Evolutionary conservation across 2,113 vertebrate species (phyloP), one percentile per base, ranked within the genome.

Genomic region (Callaeas wilsoni): DNA sequence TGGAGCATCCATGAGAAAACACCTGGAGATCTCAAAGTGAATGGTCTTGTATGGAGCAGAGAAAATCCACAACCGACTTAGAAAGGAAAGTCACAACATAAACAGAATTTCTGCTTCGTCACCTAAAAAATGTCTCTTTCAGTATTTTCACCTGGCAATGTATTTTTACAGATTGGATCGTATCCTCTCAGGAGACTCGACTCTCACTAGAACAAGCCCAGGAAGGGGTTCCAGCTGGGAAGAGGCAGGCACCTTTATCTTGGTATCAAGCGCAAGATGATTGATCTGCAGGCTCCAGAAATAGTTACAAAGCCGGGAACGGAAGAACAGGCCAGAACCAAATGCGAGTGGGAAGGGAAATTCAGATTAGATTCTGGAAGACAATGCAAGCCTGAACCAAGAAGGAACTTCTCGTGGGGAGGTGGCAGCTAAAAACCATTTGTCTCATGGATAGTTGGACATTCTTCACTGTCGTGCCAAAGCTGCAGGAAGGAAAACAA

Each of bases 341-440:
- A 91, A 83, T 59, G 35, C 3, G 68, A 96, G 71, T 83, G 68
- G 95, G 82, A 96, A 95, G 91, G 87, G 84, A 93, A 96, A 96
- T 87, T 82, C 93, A 89, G 96, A 96, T 97, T 97, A 96, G 94
- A 94, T 93, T 96, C 83, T 91, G 79, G 63, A 88, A 69, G 82
- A 95, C 95, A 96, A 94, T 94, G 73, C 32, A 63, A 95, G 90
- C 33, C 82, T 91, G 80, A 94, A 94, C 67, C 82, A 90, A 79
- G 90, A 96, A 92, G 1, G 1, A 93, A 90, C 63, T 77, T 74
- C 60, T 88, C 1, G 13, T 68, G 49, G 35, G 90, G 79, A 81
- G 87, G 75, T 67, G 84, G 71, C 93, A 94, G 75, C 63, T 69
- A 47, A 64, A 82, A 65, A 41, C 3, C 82, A 92, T 96, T 90